Evolutionary conservation across 2,888 invertebrate species (phyloP), one percentile per base, ranked within the genome.

Genomic region (Chymomyza procnemis): DNA sequence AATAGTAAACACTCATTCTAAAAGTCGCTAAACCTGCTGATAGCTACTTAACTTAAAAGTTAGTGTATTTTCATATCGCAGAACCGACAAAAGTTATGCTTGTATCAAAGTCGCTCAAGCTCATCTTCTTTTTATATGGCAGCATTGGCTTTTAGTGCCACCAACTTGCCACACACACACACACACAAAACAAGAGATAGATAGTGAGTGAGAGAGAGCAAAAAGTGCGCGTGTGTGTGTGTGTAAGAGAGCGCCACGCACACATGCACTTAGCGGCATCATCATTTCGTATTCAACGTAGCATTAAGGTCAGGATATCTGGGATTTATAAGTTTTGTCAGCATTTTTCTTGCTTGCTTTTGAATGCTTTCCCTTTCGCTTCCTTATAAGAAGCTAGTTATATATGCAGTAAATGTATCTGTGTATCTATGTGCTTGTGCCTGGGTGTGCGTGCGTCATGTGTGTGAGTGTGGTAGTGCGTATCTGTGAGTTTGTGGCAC

Each of bases 221-320:
- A n/a, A n/a, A n/a, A n/a, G n/a, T n/a, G n/a, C n/a, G n/a, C n/a
- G n/a, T 4, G 18, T 41, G 21, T 14, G 26, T n/a, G 54, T 60
- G 5, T 47, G n/a, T 30, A 47, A 26, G 34, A 22, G 52, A 66
- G 48, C 48, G 56, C 59, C 19, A 61, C 56, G 21, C 64, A 46
- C 55, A 59, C 60, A 55, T 19, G 61, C 70, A 66, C 60, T 64
- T 71, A 71, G 64, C 57, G 64, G 59, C 71, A 75, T 73, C 88
- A 85, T 79, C 83, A 88, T 87, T 88, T 85, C 64, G 74, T 84
- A 87, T 85, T 88, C 87, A 87, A 73, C 78, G 75, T 72, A 71
- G 89, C 88, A 88, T 88, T 89, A 88, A 85, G 88, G 85, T 83
- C 88, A 88, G 88, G 79, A 88, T 86, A 88, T 88, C 80, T 79